Base-by-base conservation (phyloP, 2,888 invertebrate species). In the Caenorhabditis drosophilae region DNA sequence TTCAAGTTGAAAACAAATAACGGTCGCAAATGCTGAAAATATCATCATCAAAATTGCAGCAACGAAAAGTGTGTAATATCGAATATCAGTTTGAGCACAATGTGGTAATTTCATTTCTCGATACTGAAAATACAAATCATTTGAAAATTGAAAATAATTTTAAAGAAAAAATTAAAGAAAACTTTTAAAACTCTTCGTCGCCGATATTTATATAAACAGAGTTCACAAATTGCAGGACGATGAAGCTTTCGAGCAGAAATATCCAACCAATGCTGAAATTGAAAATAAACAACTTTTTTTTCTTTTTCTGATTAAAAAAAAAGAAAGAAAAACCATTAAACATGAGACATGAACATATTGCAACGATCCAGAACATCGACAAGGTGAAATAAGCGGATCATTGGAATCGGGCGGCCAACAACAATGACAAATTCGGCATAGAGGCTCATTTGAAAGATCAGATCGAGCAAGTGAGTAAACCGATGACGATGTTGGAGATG, bases 401-500 rank as follows among this genome's bases (percentile, higher is more conserved):
- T 59, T 55, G 46, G 83, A 80, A 63, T 80, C 79, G 20, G 80
- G 81, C 9, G 84, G 84, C 74, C 84, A 79, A 73, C 87, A 87
- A 70, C 87, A 87, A 68, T 87, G 87, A 73, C 87, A 87, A 60
- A 87, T 87, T 54, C 87, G 81, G 76, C 87, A 87, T 45, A 86
- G 83, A n/a, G 84, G 84, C 51, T 75, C 77, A 18, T 70, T 60
- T 18, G 77, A 77, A 40, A 70, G 48, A 22, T 67, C 67, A 23
- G 70, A 71, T 12, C 64, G 67, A 11, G 73, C 70, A 36, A 73
- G 23, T 16, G 70, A 71, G 54, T 70, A 70, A 18, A 73, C 61
- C 2, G 70, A 71, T 20, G 73, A 69, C 15, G 64, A 56, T 11
- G 70, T 67, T 25, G 73, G 73, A 0, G 73, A 70, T 31, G 61